Conservation (phyloP, 2,113 vertebrate genomes). For the Calidris pygmaea region DNA sequence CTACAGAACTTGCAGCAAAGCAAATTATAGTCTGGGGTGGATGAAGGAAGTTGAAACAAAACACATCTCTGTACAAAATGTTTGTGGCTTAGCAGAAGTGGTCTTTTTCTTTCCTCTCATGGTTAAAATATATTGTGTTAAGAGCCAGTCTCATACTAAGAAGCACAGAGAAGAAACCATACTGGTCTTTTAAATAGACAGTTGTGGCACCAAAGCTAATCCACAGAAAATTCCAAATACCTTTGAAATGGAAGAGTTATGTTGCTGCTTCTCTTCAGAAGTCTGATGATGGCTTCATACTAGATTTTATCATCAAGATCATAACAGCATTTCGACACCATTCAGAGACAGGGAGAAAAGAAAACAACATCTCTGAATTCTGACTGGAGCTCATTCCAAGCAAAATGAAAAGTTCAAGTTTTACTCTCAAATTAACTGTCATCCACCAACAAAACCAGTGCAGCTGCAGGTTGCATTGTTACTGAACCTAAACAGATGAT, state of each 20-base stretch:
- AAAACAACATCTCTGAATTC: not conserved
- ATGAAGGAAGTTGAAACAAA: conserved; percentile 18
- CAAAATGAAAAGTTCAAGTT: not conserved
- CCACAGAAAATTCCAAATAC: conserved; percentile 7
- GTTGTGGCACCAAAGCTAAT: not conserved
- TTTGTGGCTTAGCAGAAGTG: conserved; percentile 24
- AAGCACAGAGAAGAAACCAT: not conserved
- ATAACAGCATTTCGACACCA: not conserved
- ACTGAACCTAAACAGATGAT: not conserved
- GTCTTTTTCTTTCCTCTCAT: not conserved
- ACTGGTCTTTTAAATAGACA: not conserved
- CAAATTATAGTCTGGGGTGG: not conserved
- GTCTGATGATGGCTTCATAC: not conserved
- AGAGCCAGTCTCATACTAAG: not conserved
- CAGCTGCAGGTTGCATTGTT: not conserved
- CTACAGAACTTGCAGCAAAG: not conserved
- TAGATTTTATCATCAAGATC: not conserved
- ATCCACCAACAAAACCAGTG: not conserved
- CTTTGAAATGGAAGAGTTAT: conserved; percentile 15
- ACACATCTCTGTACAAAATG: not conserved
- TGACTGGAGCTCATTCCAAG: not conserved
- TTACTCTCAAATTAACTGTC: not conserved
- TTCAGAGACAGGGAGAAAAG: not conserved
- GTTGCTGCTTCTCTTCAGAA: not conserved
- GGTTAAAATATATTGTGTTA: not conserved